phyloP scores from a whole-genome alignment of 2,888 invertebrate species.

The Hemistola chrysoprasaria region DNA sequence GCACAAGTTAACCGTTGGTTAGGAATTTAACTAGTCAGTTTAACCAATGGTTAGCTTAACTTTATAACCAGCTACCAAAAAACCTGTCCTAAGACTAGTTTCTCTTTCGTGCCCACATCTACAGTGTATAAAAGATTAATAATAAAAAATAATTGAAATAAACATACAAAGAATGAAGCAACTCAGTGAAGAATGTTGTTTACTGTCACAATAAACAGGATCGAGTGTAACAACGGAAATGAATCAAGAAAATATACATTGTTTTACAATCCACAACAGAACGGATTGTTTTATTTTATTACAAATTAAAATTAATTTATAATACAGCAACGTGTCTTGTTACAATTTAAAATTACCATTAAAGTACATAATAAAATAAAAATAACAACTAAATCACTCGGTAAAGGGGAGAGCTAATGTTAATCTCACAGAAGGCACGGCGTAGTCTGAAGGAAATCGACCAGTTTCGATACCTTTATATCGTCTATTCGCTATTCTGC shows the following conservation, averaged over 20 bases:
- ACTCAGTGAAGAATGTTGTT: slow-evolving; percentile 1
- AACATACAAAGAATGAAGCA: not conserved
- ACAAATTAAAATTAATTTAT: slow-evolving; percentile 31
- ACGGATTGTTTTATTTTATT: slow-evolving; percentile 29
- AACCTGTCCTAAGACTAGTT: no score
- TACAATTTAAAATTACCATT: slow-evolving; percentile 33
- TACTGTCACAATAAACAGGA: slow-evolving; percentile 2
- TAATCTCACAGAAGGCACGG: not conserved
- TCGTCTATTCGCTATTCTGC: no score
- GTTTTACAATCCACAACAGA: slow-evolving; percentile 25
- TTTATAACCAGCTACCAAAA: no score
- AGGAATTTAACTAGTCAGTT: no score
- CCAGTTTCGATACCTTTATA: no score
- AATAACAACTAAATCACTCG: slow-evolving; percentile 32
- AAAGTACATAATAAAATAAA: slow-evolving; percentile 32
- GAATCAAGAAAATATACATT: slow-evolving; percentile 28
- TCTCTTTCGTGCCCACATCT: no score
- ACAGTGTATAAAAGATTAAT: no score
- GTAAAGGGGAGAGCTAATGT: slow-evolving; percentile 20
- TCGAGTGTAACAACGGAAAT: slow-evolving; percentile 15
- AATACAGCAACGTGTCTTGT: slow-evolving; percentile 32
- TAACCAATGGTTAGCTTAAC: no score
- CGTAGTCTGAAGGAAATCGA: no score
- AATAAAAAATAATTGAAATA: not conserved
- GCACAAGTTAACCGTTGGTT: no score